phyloP scores from a whole-genome alignment of 2,113 vertebrate species.

The Marmota flaviventris region DNA sequence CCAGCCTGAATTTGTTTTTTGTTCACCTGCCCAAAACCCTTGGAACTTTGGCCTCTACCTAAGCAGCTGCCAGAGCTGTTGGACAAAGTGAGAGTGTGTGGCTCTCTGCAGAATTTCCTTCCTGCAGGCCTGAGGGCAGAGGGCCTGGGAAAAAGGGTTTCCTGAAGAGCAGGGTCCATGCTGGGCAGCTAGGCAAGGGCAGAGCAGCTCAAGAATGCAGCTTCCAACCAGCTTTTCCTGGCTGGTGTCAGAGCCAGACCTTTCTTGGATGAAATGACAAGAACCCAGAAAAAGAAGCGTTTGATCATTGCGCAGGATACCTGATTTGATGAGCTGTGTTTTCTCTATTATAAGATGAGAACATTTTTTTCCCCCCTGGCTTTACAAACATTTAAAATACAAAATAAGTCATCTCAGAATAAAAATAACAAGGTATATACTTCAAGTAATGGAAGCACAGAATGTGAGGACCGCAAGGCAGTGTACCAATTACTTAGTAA shows the following conservation, averaged over 20 bases:
- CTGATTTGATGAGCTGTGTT: slow-evolving; percentile 26
- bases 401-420: slow-evolving; percentile 36
- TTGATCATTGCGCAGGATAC: not conserved
- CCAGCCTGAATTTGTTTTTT: not conserved
- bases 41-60: not conserved
- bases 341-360: slow-evolving; percentile 4
- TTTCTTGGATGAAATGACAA: not conserved
- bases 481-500: not conserved
- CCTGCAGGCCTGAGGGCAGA: not conserved
- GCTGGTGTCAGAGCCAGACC: not conserved
- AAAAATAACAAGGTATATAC: slow-evolving; percentile 12
- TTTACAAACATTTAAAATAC: slow-evolving; percentile 55
- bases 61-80: not conserved
- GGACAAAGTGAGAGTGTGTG: not conserved
- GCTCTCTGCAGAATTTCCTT: not conserved
- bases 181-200: rapidly evolving
- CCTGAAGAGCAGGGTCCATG: not conserved
- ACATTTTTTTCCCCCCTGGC: not conserved
- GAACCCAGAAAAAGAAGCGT: slow-evolving; percentile 21
- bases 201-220: too few relatives aligned
- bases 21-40: not conserved
- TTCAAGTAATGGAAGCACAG: slow-evolving; percentile 10
- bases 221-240: not conserved
- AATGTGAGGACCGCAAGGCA: not conserved
- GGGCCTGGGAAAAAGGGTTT: not conserved